phyloP scores from a whole-genome alignment of 1,140 invertebrate genomes.

The Scaptomyza hsui region DNA sequence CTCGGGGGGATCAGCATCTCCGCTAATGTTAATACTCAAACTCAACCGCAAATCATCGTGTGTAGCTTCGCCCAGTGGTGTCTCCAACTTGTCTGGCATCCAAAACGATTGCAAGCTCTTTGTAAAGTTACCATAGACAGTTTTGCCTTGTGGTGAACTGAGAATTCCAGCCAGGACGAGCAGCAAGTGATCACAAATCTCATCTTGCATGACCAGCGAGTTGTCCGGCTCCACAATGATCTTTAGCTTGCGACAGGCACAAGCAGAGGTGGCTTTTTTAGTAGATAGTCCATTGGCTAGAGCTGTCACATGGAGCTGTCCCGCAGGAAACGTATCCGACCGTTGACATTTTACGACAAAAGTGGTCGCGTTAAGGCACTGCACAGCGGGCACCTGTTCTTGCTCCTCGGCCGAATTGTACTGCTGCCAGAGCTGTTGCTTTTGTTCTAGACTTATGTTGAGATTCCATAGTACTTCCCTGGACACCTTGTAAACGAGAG shows the following conservation, averaged over 20 bases:
- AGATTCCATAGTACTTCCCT: constrained; percentile 75
- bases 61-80: constrained; percentile 54
- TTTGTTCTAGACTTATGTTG: constrained; percentile 69
- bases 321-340: constrained; percentile 69
- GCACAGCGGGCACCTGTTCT: constrained; percentile 67
- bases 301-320: constrained; percentile 70
- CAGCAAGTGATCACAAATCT: constrained; percentile 80
- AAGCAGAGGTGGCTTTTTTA: constrained; percentile 58
- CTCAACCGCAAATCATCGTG: constrained; percentile 53
- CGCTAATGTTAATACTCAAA: constrained; percentile 47
- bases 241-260: constrained; percentile 75
- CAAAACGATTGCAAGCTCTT: constrained; percentile 68
- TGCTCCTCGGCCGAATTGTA: constrained; percentile 61
- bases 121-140: constrained; percentile 66
- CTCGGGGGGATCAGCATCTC: constrained; percentile 56
- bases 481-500: constrained; percentile 57
- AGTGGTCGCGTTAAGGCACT: constrained; percentile 62
- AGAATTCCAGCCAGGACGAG: constrained; percentile 72
- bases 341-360: constrained; percentile 73
- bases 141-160: constrained; percentile 68
- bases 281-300: constrained; percentile 56
- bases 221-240: constrained; percentile 81
- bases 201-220: constrained; percentile 78
- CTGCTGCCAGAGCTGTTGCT: constrained; percentile 68
- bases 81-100: constrained; percentile 70